Conservation (phyloP, 2,888 invertebrate genomes). For the Euzophera pinguis region DNA sequence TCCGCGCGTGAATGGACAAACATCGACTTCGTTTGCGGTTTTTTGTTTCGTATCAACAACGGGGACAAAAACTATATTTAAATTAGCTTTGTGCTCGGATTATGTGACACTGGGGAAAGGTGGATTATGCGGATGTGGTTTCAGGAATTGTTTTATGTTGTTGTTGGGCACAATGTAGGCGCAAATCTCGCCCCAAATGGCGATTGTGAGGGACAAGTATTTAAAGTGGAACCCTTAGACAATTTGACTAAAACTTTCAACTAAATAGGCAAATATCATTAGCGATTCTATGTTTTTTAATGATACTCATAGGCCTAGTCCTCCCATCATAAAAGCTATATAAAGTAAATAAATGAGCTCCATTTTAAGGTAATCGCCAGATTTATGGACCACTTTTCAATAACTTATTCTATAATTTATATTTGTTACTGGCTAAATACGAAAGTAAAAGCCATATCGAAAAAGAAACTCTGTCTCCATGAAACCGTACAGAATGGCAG, state of each 20-base stretch:
- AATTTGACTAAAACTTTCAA: no score
- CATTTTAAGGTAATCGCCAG: not conserved
- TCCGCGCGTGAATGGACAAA: conserved; percentile 4
- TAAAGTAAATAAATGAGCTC: no score
- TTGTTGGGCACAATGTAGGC: no score
- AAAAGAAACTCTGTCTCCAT: not conserved
- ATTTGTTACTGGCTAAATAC: no score
- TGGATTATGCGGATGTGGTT: not conserved
- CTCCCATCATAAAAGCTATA: not conserved
- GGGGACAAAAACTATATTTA: conserved; percentile 5
- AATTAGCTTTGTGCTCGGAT: conserved; percentile 9
- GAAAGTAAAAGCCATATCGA: no score
- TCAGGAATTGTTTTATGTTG: not conserved
- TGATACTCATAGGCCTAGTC: not conserved
- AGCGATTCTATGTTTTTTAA: not conserved
- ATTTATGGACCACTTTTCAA: not conserved
- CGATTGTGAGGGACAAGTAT: no score
- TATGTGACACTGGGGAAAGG: not conserved
- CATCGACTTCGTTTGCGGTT: not conserved
- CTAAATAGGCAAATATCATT: no score
- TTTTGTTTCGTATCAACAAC: not conserved
- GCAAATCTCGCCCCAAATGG: no score
- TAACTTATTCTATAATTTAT: no score
- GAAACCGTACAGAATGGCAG: not conserved
- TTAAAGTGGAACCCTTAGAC: no score